Percentiles rank a stretch among this genome's conserved stretches.
phyloP scores from a whole-genome alignment of 2,113 vertebrate genomes.

The Notothenia rossii region DNA sequence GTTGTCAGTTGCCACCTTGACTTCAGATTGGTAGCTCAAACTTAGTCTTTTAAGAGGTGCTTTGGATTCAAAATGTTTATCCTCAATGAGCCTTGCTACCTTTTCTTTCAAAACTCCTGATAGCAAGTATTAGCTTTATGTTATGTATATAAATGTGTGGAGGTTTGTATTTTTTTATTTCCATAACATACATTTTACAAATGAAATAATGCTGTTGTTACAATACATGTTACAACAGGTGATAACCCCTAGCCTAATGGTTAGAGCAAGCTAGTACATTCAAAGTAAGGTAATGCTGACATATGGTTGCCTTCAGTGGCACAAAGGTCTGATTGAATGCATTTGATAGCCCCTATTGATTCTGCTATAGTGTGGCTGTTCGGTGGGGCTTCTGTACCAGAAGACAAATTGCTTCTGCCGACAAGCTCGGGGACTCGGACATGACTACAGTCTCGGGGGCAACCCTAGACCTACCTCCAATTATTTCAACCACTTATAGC shows the following conservation, averaged over 20 bases:
- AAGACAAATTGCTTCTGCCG: conserved; percentile 72
- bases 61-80: conserved; percentile 15
- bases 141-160: not conserved
- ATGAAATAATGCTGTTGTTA: not conserved
- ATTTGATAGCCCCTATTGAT: conserved; percentile 74
- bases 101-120: not conserved
- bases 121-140: not conserved
- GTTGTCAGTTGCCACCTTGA: not conserved
- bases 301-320: conserved; percentile 55
- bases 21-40: conserved; percentile 8
- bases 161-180: not conserved
- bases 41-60: conserved; percentile 23
- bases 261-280: conserved; percentile 36
- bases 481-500: conserved; percentile 13
- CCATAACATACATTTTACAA: not conserved
- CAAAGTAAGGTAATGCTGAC: conserved; percentile 41
- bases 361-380: conserved; percentile 64
- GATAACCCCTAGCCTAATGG: conserved; percentile 22
- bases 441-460: conserved; percentile 46
- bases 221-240: not conserved
- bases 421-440: conserved; percentile 49
- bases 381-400: conserved; percentile 43
- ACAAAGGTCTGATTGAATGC: conserved; percentile 68
- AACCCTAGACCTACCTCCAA: conserved; percentile 31
- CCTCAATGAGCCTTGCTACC: not conserved